phyloP scores from a whole-genome alignment of 2,797 vertebrate genomes.

The Staurois parvus region DNA sequence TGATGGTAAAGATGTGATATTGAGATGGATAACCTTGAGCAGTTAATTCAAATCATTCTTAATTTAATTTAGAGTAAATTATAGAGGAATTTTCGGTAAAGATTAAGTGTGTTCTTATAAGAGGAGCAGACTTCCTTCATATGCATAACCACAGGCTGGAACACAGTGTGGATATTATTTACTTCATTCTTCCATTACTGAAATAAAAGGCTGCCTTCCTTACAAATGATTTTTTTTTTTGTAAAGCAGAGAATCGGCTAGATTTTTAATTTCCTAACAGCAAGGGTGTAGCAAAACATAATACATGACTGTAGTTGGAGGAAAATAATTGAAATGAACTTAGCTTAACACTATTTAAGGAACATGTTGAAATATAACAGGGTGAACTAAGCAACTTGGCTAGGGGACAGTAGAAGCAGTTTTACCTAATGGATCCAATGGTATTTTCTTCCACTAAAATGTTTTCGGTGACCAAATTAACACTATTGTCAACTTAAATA shows the following conservation, averaged over 20 bases:
- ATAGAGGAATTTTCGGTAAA: conserved; percentile 47
- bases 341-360: too few species aligned
- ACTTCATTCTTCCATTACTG: conserved; percentile 41
- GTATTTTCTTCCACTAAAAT: too few species aligned
- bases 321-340: neutral
- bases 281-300: neutral
- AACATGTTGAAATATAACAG: too few species aligned
- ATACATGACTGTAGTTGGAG: neutral
- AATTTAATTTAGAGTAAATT: conserved; percentile 50
- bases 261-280: conserved; percentile 10
- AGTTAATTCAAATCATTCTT: conserved; percentile 36
- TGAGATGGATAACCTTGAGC: conserved; percentile 40
- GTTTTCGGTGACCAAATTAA: too few species aligned
- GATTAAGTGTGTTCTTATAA: conserved; percentile 44
- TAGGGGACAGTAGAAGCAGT: too few species aligned
- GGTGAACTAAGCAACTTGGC: too few species aligned
- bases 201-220: conserved; percentile 19
- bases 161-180: conserved; percentile 13
- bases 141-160: conserved; percentile 49
- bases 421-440: too few species aligned
- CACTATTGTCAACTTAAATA: too few species aligned
- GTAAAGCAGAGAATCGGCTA: neutral
- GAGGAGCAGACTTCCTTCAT: conserved; percentile 28
- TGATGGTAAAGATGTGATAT: conserved; percentile 29
- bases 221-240: conserved; percentile 15